Percentiles rank a stretch among this genome's conserved stretches.
phyloP scores from a whole-genome alignment of 2,888 invertebrate species.

The Drosophila tripunctata region DNA sequence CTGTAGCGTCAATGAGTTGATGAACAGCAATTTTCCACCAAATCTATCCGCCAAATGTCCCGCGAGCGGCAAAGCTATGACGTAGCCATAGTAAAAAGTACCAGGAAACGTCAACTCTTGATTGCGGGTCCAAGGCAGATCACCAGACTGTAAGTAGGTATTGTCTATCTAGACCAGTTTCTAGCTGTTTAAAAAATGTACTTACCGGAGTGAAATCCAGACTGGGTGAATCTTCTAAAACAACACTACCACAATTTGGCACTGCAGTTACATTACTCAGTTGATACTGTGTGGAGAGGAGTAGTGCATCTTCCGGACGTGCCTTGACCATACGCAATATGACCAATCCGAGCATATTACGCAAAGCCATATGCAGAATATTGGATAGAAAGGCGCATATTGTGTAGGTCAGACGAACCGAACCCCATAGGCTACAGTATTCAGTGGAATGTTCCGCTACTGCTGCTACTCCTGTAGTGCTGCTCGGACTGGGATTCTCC shows the following conservation, averaged over 20 bases:
- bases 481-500: neutral
- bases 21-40: slow-evolving; percentile 83
- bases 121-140: slow-evolving; percentile 85
- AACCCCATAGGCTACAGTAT: slow-evolving; percentile 70
- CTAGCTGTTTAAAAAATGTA: neutral
- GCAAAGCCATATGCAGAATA: slow-evolving; percentile 82
- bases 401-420: slow-evolving; percentile 82
- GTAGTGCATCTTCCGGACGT: slow-evolving; percentile 51
- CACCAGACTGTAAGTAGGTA: slow-evolving; percentile 72
- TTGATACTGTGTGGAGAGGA: neutral
- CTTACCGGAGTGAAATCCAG: slow-evolving; percentile 29
- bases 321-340: slow-evolving; percentile 86
- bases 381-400: slow-evolving; percentile 82
- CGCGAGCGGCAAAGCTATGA: slow-evolving; percentile 83
- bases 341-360: slow-evolving; percentile 85
- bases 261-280: neutral
- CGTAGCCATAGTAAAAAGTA: slow-evolving; percentile 86
- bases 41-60: slow-evolving; percentile 84
- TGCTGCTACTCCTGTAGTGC: no score
- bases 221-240: neutral
- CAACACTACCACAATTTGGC: slow-evolving; percentile 17
- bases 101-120: slow-evolving; percentile 85
- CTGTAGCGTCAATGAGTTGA: slow-evolving; percentile 80
- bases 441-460: no score
- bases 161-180: slow-evolving; percentile 7